Percentiles rank a stretch among this genome's conserved stretches.
These are phyloP conservation scores for Ochotona curzoniae DNA, from an alignment of 2,113 vertebrate species.

Conservation along the genomic window DNA sequence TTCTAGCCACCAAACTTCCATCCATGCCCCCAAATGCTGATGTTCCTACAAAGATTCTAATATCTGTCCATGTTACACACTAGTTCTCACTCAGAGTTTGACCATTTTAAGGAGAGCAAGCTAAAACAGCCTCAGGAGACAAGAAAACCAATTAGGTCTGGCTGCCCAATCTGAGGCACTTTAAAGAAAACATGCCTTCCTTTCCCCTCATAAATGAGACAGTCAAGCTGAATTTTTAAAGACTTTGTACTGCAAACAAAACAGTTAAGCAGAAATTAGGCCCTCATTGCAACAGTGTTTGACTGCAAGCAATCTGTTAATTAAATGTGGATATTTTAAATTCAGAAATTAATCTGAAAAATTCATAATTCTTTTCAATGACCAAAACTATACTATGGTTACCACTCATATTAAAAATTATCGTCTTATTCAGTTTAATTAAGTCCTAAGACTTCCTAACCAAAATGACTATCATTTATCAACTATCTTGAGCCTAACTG, in stretches of 20 bases:
- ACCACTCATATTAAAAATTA: constrained; percentile 28
- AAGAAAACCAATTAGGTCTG: neutral
- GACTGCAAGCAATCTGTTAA: neutral
- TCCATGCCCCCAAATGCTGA: neutral
- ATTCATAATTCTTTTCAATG: constrained; percentile 34
- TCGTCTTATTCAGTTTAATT: constrained; percentile 53
- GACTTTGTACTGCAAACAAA: neutral
- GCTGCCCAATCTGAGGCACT: neutral
- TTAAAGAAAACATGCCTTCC: neutral
- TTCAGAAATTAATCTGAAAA: constrained; percentile 13
- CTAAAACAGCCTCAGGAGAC: neutral
- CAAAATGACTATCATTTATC: constrained; percentile 21
- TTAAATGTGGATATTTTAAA: neutral
- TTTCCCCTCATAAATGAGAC: neutral
- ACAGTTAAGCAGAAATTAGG: neutral
- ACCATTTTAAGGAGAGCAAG: neutral
- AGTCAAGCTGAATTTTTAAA: neutral
- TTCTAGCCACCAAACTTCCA: neutral
- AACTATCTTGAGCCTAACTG: constrained; percentile 23
- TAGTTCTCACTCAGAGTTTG: neutral
- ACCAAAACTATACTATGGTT: constrained; percentile 31
- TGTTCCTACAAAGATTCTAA: neutral
- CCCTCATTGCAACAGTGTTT: neutral
- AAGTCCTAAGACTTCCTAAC: constrained; percentile 22
- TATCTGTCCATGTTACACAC: neutral